phyloP scores from a whole-genome alignment of 2,888 invertebrate genomes.

The Podotricha telesiphe region DNA sequence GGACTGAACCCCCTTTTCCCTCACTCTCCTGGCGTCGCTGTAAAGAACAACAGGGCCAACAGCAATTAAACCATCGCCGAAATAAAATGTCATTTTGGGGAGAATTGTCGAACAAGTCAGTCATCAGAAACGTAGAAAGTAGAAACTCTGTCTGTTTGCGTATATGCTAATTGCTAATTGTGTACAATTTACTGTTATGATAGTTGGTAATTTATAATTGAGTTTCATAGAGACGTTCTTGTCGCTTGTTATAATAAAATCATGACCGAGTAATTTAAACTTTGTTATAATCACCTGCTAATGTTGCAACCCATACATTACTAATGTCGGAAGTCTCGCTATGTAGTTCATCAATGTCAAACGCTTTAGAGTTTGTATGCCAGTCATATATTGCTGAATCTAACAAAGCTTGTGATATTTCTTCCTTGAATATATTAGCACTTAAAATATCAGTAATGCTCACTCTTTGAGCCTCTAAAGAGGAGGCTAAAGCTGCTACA shows the following conservation, averaged over 20 bases:
- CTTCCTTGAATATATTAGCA: slow-evolving; percentile 68
- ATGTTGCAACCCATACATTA: slow-evolving; percentile 85
- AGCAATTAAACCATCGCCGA: no score
- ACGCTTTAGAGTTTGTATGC: slow-evolving; percentile 65
- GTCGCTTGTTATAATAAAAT: not conserved
- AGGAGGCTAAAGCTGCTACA: slow-evolving; percentile 84
- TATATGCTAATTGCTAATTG: no score
- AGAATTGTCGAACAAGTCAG: no score
- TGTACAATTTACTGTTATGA: no score
- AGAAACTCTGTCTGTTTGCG: no score
- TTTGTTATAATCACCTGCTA: slow-evolving; percentile 72
- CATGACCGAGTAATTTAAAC: not conserved
- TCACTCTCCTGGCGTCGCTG: no score
- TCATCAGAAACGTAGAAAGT: no score
- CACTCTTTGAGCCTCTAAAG: slow-evolving; percentile 84
- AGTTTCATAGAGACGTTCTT: not conserved
- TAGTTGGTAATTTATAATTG: not conserved
- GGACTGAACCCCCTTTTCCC: no score
- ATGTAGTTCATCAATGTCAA: slow-evolving; percentile 49
- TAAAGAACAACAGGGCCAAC: no score
- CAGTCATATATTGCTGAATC: slow-evolving; percentile 67
- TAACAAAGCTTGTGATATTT: slow-evolving; percentile 68
- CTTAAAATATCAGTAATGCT: slow-evolving; percentile 74
- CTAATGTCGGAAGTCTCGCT: slow-evolving; percentile 64
- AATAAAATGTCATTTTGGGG: no score